A percentile compares a stretch with the other conserved stretches of the same genome.
These are phyloP conservation scores for Drosophila yooni DNA, from an alignment of 2,888 invertebrate genomes.

Conservation along the genomic window DNA sequence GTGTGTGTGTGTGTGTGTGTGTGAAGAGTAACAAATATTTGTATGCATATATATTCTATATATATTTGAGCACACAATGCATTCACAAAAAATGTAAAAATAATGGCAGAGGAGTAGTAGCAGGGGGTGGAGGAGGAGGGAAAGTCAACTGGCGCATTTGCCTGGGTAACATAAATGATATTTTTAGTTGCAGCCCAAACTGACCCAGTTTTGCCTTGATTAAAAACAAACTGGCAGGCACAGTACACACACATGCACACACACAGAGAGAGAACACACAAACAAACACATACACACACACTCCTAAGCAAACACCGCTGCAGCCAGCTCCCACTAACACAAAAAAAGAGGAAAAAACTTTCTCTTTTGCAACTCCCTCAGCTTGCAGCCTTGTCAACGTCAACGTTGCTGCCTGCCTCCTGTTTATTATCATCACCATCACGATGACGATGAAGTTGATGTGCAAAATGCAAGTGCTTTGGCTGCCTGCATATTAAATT, in stretches of 20 bases:
- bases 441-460: conserved; percentile 18
- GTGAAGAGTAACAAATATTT: conserved; percentile 37
- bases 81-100: conserved; percentile 28
- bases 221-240: conserved; percentile 77
- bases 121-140: conserved; percentile 18
- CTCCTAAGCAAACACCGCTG: conserved; percentile 60
- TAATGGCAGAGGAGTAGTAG: conserved; percentile 14
- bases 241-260: conserved; percentile 23
- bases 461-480: conserved; percentile 34
- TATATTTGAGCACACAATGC: conserved; percentile 31
- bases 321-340: conserved; percentile 5
- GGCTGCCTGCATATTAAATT: conserved; percentile 35
- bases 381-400: conserved; percentile 57
- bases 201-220: conserved; percentile 78
- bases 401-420: conserved; percentile 22
- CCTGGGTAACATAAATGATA: conserved; percentile 76
- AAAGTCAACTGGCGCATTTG: conserved; percentile 74
- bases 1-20: conserved; percentile 5
- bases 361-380: conserved; percentile 68
- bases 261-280: conserved; percentile 26
- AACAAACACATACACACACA: conserved; percentile 25
- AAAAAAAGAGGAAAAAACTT: conserved; percentile 50
- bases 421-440: conserved; percentile 20
- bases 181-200: conserved; percentile 76
- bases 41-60: conserved; percentile 21